These are phyloP conservation scores for Pecten maximus DNA, from an alignment of 2,888 invertebrate genomes.

Conservation along the genomic window DNA sequence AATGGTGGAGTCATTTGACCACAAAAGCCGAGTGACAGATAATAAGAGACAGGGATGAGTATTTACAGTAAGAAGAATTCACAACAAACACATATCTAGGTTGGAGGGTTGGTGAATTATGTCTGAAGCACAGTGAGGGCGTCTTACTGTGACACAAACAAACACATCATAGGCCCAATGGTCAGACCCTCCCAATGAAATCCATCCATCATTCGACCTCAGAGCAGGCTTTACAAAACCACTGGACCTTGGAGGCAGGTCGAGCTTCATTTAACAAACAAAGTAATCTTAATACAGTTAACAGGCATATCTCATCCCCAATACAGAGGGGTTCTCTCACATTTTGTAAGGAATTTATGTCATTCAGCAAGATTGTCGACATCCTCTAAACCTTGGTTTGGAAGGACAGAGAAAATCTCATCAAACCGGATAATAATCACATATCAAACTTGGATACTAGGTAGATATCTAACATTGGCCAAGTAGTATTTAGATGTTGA, in stretches of 20 bases:
- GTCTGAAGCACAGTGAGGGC: background rate
- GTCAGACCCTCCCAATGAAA: constrained; percentile 32
- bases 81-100: background rate
- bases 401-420: background rate
- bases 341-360: background rate
- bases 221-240: background rate
- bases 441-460: background rate
- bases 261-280: constrained; percentile 19
- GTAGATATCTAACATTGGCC: background rate
- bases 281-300: background rate
- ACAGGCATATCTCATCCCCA: background rate
- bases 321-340: background rate
- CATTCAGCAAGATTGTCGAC: background rate
- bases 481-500: too few relatives aligned
- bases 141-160: background rate
- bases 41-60: background rate
- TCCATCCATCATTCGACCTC: background rate
- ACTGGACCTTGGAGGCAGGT: constrained; percentile 1
- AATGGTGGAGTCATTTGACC: background rate
- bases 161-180: background rate
- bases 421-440: background rate
- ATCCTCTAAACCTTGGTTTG: background rate
- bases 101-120: constrained; percentile 16
- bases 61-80: background rate
- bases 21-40: background rate